Evolutionary conservation across 1,140 invertebrate genomes (phyloP).

Genomic region (Solen grandis): DNA sequence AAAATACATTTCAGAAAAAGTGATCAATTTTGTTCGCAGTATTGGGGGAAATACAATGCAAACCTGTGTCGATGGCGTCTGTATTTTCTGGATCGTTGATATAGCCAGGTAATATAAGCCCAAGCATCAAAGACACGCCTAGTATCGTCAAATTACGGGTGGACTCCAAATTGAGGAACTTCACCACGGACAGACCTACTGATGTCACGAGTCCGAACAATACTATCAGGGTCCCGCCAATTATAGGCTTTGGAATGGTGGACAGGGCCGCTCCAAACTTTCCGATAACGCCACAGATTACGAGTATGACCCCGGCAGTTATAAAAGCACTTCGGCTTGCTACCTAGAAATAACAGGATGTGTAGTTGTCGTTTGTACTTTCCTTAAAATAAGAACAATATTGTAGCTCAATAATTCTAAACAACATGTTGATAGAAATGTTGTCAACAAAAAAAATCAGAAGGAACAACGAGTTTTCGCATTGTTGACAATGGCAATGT

Average conservation of each 20-base stretch:
- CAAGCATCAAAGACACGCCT: slow-evolving; percentile 92
- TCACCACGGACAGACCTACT: slow-evolving; percentile 86
- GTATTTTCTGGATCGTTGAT: background rate
- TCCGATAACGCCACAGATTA: slow-evolving; percentile 84
- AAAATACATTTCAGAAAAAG: too few relatives aligned
- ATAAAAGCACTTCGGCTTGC: slow-evolving; percentile 81
- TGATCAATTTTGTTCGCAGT: too few relatives aligned
- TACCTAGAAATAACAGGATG: too few relatives aligned
- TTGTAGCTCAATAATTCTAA: too few relatives aligned
- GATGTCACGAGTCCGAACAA: slow-evolving; percentile 86
- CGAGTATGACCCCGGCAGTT: slow-evolving; percentile 89
- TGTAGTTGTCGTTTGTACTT: too few relatives aligned
- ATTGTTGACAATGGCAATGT: too few relatives aligned
- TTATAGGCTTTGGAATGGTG: slow-evolving; percentile 85
- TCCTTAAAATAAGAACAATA: too few relatives aligned
- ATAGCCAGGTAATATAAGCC: slow-evolving; percentile 89
- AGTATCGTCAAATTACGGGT: slow-evolving; percentile 91
- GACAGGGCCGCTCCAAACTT: slow-evolving; percentile 91
- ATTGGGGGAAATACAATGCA: too few relatives aligned
- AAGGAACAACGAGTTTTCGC: too few relatives aligned
- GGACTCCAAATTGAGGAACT: slow-evolving; percentile 90
- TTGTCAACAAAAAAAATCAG: too few relatives aligned
- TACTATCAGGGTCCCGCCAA: slow-evolving; percentile 87
- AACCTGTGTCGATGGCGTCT: background rate
- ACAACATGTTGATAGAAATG: too few relatives aligned